Base-by-base conservation (phyloP, 2,797 vertebrate genomes). In the Tympanoctomys barrerae region DNA sequence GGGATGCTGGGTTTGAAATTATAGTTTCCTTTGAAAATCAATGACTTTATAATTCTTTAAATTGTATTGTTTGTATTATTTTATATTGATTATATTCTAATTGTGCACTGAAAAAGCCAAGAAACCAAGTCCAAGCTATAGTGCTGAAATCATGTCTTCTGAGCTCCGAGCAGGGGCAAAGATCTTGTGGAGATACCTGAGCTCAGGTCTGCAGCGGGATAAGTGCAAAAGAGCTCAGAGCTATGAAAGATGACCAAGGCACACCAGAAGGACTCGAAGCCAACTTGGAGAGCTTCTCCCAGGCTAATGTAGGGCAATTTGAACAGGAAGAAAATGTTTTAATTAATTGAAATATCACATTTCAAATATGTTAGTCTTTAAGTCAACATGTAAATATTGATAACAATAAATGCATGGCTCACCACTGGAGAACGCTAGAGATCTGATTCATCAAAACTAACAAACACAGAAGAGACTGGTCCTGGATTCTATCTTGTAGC, bases 1-100 rank as follows among this genome's bases (percentile, higher is more conserved):
- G 13, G 71, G 36, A 22, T 36, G 70, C 19, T 66, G 19, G 71
- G 33, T 49, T 59, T 79, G 49, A 93, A 90, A 24, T 68, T 22
- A 64, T 91, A 77, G 31, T 87, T 94, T 91, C 31, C 39, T 54
- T 83, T 49, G 19, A 88, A 94, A 94, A 13, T 59, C 31, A 71
- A 89, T 39, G 6, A 64, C 68, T 70, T 93, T 94, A 85, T 59
- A 49, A 85, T 84, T 81, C 39, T 75, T 90, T 31, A 62, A 0
- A 42, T 12, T 1, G 71, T 33, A 57, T 52, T 87, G 24, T 87
- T 88, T 64, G 62, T 28, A 66, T 11, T 57, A 49, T 31, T 26
- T 19, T 1, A 78, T 28, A 57, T 54, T 84, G 22, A 66, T 88
- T 59, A 79, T 33, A 71, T 11, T 68, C 7, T 71, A 87, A 12